Evolutionary conservation across 2,113 vertebrate species (phyloP).

Genomic region (Myotis yumanensis): DNA sequence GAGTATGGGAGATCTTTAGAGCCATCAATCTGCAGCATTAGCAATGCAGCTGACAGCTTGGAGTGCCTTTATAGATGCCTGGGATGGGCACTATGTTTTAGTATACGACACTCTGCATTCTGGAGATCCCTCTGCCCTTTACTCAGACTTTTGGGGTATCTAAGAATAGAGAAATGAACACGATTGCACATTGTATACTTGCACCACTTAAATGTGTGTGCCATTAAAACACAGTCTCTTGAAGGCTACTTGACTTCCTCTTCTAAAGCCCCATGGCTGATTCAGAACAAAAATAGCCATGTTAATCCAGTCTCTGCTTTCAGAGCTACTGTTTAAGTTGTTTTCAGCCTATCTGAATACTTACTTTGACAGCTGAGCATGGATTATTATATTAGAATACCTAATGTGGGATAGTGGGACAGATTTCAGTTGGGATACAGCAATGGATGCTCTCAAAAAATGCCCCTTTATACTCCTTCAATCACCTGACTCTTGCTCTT

Average conservation of each 20-base stretch:
- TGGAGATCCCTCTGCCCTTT: slow-evolving; percentile 13
- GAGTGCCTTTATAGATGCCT: slow-evolving; percentile 67
- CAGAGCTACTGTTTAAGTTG: neutral
- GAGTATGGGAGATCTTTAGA: slow-evolving; percentile 65
- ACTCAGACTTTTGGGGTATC: neutral
- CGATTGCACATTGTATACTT: neutral
- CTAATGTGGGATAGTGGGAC: neutral
- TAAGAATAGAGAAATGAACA: neutral
- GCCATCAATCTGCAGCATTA: slow-evolving; percentile 66
- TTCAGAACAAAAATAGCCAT: neutral
- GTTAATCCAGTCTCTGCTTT: neutral
- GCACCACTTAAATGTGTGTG: neutral
- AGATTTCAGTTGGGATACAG: neutral
- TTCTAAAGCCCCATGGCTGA: neutral
- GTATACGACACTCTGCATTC: slow-evolving; percentile 40
- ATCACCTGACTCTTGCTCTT: neutral
- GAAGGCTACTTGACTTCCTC: neutral
- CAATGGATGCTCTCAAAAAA: neutral
- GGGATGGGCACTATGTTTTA: neutral
- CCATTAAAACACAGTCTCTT: slow-evolving; percentile 1
- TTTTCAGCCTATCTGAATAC: neutral
- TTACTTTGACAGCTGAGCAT: neutral
- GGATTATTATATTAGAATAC: neutral
- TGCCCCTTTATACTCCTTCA: neutral
- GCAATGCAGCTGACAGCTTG: slow-evolving; percentile 65